These are phyloP conservation scores for Atrichornis clamosus DNA, from an alignment of 2,113 vertebrate genomes.

Conservation along the genomic window DNA sequence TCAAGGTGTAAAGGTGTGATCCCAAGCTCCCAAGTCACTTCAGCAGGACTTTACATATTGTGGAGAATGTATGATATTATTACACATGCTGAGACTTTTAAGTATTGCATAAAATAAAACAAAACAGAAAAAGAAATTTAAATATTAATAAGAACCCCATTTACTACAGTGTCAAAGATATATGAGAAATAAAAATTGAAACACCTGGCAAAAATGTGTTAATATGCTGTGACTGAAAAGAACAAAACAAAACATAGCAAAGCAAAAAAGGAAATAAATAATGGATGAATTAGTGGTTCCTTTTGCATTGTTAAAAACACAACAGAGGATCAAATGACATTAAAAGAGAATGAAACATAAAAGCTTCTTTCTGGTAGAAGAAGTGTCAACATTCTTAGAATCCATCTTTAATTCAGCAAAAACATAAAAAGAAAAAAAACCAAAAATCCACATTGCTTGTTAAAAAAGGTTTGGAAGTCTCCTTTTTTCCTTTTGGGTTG, in stretches of 20 bases:
- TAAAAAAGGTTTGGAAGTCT: not conserved
- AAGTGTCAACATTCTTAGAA: conserved; percentile 17
- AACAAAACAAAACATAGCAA: conserved; percentile 15
- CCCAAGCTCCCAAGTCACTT: not conserved
- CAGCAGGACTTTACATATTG: not conserved
- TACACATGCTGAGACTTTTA: not conserved
- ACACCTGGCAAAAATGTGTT: not conserved
- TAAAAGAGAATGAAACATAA: conserved; percentile 1
- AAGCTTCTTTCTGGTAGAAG: conserved; percentile 3
- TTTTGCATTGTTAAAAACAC: conserved; percentile 29
- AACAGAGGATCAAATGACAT: conserved; percentile 7
- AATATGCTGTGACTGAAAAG: not conserved
- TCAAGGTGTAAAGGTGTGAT: not conserved
- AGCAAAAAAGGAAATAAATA: conserved; percentile 45
- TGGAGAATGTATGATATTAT: not conserved
- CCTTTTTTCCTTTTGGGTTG: not conserved
- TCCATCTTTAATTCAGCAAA: not conserved
- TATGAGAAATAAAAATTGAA: not conserved
- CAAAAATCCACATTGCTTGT: not conserved
- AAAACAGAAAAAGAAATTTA: not conserved
- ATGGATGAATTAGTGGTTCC: conserved; percentile 15
- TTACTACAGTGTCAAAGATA: not conserved
- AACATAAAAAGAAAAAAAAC: not conserved
- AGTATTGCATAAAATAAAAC: not conserved
- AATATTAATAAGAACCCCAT: not conserved